Evolutionary conservation across 2,888 invertebrate species (phyloP).

Genomic region (Lasioglossum figueresi): DNA sequence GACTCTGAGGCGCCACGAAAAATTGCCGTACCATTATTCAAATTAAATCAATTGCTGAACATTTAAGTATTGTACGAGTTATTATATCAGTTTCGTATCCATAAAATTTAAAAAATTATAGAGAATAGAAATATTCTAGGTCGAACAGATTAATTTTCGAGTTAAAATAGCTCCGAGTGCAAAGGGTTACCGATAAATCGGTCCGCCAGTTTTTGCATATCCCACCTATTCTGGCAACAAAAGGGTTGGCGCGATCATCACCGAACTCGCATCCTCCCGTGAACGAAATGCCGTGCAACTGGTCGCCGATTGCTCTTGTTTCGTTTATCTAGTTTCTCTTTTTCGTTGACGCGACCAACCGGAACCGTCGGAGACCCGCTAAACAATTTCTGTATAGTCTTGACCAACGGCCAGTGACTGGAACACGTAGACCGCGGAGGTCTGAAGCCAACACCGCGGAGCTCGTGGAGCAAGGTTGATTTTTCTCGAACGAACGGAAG

Average conservation of each 20-base stretch:
- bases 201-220: not conserved
- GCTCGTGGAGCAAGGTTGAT: not conserved
- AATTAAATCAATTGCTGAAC: too few species aligned
- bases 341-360: not conserved
- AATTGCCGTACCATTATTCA: too few species aligned
- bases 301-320: slow-evolving; percentile 22
- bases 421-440: slow-evolving; percentile 17
- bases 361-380: slow-evolving; percentile 7
- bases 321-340: slow-evolving; percentile 6
- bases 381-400: slow-evolving; percentile 36
- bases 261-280: not conserved
- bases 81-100: too few species aligned
- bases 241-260: not conserved
- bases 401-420: slow-evolving; percentile 65
- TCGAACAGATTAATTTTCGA: too few species aligned
- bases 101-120: too few species aligned
- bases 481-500: not conserved
- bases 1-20: too few species aligned
- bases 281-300: slow-evolving; percentile 17
- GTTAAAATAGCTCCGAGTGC: too few species aligned
- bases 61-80: too few species aligned
- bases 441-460: slow-evolving; percentile 8
- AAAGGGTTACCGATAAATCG: not conserved
- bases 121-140: too few species aligned
- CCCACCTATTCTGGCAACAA: not conserved